A percentile compares a stretch with the other conserved stretches of the same genome.
Evolutionary conservation across 2,113 vertebrate species (phyloP).

Genomic region (Pachypanchax playfairii): DNA sequence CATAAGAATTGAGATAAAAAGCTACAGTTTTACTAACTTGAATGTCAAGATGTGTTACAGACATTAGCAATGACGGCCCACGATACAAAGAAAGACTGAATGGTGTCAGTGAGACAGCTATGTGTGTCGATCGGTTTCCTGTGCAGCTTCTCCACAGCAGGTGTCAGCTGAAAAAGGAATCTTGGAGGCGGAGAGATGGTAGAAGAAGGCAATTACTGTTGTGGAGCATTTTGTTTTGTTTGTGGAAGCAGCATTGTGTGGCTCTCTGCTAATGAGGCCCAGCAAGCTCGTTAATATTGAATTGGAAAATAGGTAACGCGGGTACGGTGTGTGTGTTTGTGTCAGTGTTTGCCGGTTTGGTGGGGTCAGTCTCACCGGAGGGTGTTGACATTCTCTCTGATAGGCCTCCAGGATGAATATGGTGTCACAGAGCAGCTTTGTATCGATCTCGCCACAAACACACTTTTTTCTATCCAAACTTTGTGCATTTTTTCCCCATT

Average conservation of each 20-base stretch:
- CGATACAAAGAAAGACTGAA: constrained; percentile 1
- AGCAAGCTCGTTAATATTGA: constrained; percentile 73
- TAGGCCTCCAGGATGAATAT: constrained; percentile 62
- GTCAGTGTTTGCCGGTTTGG: constrained; percentile 24
- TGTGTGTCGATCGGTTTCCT: constrained; percentile 38
- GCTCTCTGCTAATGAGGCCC: constrained; percentile 72
- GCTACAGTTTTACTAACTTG: not conserved
- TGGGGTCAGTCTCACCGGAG: constrained; percentile 54
- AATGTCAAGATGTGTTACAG: not conserved
- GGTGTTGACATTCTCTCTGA: constrained; percentile 70
- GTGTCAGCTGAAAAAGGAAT: constrained; percentile 65
- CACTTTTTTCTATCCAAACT: not conserved
- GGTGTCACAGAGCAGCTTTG: constrained; percentile 60
- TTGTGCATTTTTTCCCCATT: not conserved
- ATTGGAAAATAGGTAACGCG: constrained; percentile 60
- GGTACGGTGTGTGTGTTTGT: constrained; percentile 30
- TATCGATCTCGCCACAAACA: constrained; percentile 60
- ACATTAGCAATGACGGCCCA: not conserved
- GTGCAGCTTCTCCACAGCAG: constrained; percentile 64
- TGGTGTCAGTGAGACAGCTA: not conserved
- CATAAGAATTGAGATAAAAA: not conserved
- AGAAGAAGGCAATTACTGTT: constrained; percentile 73
- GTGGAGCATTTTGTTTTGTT: constrained; percentile 69
- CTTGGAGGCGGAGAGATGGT: constrained; percentile 52
- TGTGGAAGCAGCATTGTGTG: constrained; percentile 67